Conservation (phyloP, 2,888 invertebrate species). For the Nebria brevicollis region DNA sequence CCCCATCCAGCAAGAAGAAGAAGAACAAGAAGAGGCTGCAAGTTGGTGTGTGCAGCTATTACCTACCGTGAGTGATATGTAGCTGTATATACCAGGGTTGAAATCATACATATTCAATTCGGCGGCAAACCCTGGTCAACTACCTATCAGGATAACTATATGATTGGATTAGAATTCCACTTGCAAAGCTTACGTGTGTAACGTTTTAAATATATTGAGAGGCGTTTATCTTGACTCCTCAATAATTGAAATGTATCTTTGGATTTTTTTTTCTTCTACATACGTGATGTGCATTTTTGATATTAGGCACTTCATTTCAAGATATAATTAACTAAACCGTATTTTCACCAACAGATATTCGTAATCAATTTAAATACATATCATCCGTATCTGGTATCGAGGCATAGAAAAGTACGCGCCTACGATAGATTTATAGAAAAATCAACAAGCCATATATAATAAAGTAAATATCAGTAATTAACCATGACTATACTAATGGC, state of each 20-base stretch:
- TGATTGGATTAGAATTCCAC: not conserved
- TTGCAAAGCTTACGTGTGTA: not conserved
- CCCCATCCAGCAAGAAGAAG: not conserved
- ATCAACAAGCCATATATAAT: conserved; percentile 2
- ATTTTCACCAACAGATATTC: not conserved
- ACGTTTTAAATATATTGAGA: not conserved
- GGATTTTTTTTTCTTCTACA: not conserved
- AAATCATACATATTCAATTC: not conserved
- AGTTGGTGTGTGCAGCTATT: not conserved
- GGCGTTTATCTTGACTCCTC: not conserved
- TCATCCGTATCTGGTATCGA: not conserved
- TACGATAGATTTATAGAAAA: not conserved
- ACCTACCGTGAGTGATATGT: not conserved
- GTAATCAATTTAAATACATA: not conserved
- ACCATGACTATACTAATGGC: conserved; percentile 37
- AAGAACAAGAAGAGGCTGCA: not conserved
- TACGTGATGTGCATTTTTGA: not conserved
- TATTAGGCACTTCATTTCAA: not conserved
- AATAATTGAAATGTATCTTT: not conserved
- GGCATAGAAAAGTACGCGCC: no score
- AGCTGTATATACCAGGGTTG: not conserved
- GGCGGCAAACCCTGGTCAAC: not conserved
- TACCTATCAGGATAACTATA: not conserved
- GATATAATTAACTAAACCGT: not conserved
- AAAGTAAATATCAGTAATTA: conserved; percentile 35